These are phyloP conservation scores for Halictus rubicundus DNA, from an alignment of 1,140 invertebrate species.

Conservation along the genomic window DNA sequence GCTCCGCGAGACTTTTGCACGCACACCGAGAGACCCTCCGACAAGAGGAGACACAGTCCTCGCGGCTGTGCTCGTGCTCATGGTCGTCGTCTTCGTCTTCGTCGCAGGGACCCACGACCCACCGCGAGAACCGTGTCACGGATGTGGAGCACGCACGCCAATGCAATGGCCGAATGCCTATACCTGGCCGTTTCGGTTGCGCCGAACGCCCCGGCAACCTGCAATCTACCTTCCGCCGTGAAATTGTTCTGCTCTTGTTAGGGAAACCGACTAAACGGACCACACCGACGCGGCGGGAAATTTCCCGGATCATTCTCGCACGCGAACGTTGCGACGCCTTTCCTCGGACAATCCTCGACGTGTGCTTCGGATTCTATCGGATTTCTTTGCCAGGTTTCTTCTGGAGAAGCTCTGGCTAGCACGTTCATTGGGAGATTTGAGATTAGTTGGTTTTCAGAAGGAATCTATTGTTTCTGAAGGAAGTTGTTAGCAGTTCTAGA, in stretches of 20 bases:
- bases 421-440: too few relatives aligned
- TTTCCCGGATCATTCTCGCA: too few relatives aligned
- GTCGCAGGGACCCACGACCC: constrained; percentile 42
- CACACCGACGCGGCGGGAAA: too few relatives aligned
- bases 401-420: too few relatives aligned
- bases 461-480: too few relatives aligned
- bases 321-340: too few relatives aligned
- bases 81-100: too few relatives aligned
- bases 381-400: too few relatives aligned
- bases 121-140: constrained; percentile 79
- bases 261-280: not conserved
- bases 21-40: not conserved
- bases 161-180: constrained; percentile 56
- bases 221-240: not conserved
- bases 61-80: not conserved
- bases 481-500: too few relatives aligned
- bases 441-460: too few relatives aligned
- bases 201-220: constrained; percentile 13
- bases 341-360: too few relatives aligned
- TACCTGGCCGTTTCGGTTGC: constrained; percentile 63
- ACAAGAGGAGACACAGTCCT: not conserved
- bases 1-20: constrained; percentile 1
- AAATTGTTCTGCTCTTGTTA: not conserved
- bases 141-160: constrained; percentile 77
- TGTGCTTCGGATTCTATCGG: too few relatives aligned